Percentiles rank a stretch among this genome's conserved stretches.
phyloP scores from a whole-genome alignment of 2,113 vertebrate species.

The Callorhinus ursinus region DNA sequence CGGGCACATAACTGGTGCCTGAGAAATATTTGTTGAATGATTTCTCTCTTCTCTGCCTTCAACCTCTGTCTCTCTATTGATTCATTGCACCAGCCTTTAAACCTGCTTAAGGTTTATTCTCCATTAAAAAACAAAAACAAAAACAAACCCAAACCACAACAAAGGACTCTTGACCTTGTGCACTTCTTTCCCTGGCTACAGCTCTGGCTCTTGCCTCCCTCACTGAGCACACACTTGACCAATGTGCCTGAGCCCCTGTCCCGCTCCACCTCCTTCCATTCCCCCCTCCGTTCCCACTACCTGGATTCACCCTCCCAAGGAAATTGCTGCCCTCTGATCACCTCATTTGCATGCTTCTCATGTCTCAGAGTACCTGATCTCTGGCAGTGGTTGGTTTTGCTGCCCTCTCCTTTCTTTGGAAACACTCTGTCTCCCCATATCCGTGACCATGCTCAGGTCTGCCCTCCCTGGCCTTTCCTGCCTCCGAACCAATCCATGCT shows the following conservation, averaged over 20 bases:
- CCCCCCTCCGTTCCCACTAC: background rate
- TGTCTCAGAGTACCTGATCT: background rate
- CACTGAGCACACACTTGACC: background rate
- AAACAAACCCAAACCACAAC: background rate
- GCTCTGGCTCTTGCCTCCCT: background rate
- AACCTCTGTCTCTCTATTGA: constrained; percentile 2
- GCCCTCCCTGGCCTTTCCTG: background rate
- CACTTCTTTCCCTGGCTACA: background rate
- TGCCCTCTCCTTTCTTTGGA: background rate
- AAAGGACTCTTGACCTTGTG: background rate
- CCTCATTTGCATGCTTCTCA: background rate
- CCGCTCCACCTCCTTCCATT: rapidly evolving
- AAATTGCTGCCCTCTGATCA: background rate
- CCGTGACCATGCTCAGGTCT: rapidly evolving
- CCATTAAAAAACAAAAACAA: background rate
- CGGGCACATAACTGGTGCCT: background rate
- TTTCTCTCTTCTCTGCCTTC: background rate
- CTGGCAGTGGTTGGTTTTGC: background rate
- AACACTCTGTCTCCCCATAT: background rate
- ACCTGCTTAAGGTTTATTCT: background rate
- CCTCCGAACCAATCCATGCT: background rate
- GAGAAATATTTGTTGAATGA: constrained; percentile 33
- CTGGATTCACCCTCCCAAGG: background rate
- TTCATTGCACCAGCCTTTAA: background rate
- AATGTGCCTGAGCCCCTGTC: background rate